Percentiles rank a stretch among this genome's conserved stretches.
Conservation (phyloP, 2,113 vertebrate genomes). For the Emydocephalus ijimae region DNA sequence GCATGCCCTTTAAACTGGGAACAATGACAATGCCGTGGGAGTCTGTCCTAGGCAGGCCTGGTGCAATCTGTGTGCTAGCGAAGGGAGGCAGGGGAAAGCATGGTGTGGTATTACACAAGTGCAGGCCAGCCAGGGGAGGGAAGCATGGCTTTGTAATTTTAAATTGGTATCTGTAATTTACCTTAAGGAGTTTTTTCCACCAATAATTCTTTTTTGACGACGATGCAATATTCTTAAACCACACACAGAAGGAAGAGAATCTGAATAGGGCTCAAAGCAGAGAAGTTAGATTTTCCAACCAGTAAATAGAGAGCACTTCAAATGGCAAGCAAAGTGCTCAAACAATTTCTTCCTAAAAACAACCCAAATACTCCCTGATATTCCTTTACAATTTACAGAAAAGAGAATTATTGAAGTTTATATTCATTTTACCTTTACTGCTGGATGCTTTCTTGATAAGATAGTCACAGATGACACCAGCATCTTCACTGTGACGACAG, state of each 20-base stretch:
- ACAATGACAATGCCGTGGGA: background rate
- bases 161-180: conserved; percentile 56
- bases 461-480: conserved; percentile 93
- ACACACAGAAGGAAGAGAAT: conserved; percentile 77
- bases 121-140: background rate
- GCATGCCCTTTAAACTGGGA: background rate
- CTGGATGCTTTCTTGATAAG: conserved; percentile 63
- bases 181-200: conserved; percentile 95
- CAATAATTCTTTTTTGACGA: conserved; percentile 92
- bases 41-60: background rate
- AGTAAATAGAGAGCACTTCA: background rate
- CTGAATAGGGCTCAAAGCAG: conserved; percentile 66
- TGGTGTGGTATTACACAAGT: background rate
- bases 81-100: background rate
- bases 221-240: conserved; percentile 83
- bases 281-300: conserved; percentile 20
- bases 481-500: conserved; percentile 95
- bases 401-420: background rate
- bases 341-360: background rate
- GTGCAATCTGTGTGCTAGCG: background rate
- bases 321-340: background rate
- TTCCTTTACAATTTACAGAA: background rate
- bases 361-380: background rate
- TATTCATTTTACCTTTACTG: conserved; percentile 73
- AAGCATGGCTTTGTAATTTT: background rate